These are phyloP conservation scores for Malurus alboscapulatus DNA, from an alignment of 2,113 vertebrate genomes.

Conservation along the genomic window DNA sequence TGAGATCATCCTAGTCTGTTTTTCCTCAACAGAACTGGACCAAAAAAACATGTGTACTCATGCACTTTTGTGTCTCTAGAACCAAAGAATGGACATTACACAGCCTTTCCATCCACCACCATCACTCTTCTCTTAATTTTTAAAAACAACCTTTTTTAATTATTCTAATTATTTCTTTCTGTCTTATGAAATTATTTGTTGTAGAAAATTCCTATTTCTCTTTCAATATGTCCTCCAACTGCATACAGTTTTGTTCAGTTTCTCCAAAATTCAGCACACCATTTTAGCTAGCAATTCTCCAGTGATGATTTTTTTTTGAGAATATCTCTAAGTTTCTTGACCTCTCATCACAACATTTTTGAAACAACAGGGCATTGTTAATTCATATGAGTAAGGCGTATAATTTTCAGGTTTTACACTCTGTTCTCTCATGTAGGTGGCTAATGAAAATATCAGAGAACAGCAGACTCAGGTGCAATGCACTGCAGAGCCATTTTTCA, in stretches of 20 bases:
- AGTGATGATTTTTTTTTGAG: neutral
- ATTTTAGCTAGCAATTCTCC: neutral
- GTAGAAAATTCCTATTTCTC: neutral
- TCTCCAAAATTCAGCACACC: neutral
- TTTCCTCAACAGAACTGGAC: neutral
- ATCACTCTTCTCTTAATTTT: neutral
- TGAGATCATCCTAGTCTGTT: neutral
- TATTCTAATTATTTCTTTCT: neutral
- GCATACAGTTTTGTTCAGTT: neutral
- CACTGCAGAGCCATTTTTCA: neutral
- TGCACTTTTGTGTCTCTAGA: neutral
- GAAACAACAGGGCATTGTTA: neutral
- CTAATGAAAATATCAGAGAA: neutral
- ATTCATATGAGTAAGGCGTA: neutral
- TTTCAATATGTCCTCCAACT: neutral
- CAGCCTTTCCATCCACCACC: neutral
- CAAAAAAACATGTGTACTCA: neutral
- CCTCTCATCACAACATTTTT: neutral
- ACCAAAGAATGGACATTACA: neutral
- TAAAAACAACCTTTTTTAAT: neutral
- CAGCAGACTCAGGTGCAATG: neutral
- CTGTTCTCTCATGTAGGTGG: neutral
- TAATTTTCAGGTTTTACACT: neutral
- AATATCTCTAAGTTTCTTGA: neutral
- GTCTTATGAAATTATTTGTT: neutral